Evolutionary conservation across 2,113 vertebrate genomes (phyloP), one percentile per base, ranked within the genome.

Genomic region (Rhegmatorhina hoffmannsi): DNA sequence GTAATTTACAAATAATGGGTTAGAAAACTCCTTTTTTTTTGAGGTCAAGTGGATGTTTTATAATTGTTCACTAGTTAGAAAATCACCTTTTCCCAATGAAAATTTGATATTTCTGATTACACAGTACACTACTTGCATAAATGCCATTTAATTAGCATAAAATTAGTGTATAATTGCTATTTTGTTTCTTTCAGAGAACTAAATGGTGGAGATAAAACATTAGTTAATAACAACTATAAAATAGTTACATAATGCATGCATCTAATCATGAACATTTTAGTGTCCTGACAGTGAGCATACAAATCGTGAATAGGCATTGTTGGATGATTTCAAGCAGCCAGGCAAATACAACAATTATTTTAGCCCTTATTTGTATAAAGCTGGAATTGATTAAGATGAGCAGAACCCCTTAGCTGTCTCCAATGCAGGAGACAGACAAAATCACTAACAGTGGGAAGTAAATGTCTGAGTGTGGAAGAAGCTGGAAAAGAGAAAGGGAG

Each of bases 161-260:
- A 79, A 91, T 90, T 76, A 74, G 26, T 53, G 14, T 38, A 59
- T 58, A 89, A 95, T 91, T 89, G 81, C 53, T 89, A 62, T 88
- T 96, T 88, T 70, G 59, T 73, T 91, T 85, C 84, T 90, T 91
- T 91, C 82, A 70, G 67, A 74, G 24, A 83, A 94, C 80, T 84
- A 94, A 90, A 94, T 52, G 68, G 20, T 33, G 47, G 58, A 46
- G 90, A 87, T 86, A 94, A 91, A 91, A 43, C 20, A 95, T 59
- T 70, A 85, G 53, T 74, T 89, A 94, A 85, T 66, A 93, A 59
- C 33, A 87, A 88, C 90, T 90, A 76, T 59, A 85, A 79, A 86
- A 83, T 66, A 49, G 70, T 92, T 85, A 79, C 24, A 77, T 87
- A 94, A 70, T 74, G 11, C 33, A 34, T 13, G 1, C 40, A 92